These are phyloP conservation scores for Meandrusa payeni DNA, from an alignment of 2,888 invertebrate species.

Conservation along the genomic window DNA sequence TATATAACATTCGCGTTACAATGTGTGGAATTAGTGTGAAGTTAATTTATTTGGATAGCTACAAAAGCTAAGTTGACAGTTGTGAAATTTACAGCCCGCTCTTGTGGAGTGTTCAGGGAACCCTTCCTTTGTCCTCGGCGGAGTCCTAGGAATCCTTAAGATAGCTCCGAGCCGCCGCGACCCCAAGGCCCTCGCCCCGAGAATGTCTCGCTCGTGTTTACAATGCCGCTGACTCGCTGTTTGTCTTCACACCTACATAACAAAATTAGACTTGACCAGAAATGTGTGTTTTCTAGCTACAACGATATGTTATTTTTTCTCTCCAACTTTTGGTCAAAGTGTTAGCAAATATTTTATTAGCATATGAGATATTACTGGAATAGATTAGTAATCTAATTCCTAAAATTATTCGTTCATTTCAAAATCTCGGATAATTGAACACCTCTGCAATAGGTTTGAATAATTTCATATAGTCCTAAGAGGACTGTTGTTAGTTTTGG, in stretches of 20 bases:
- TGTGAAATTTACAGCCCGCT: constrained; percentile 50
- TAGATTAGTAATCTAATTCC: no score
- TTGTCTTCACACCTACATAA: constrained; percentile 8
- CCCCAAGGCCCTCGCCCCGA: constrained; percentile 38
- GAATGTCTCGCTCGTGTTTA: constrained; percentile 12
- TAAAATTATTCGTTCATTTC: no score
- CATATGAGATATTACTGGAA: no score
- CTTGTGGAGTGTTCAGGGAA: constrained; percentile 56
- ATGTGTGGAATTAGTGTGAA: constrained; percentile 29
- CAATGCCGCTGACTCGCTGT: neutral
- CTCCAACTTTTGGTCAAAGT: no score
- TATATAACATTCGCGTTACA: constrained; percentile 8
- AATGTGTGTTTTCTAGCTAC: neutral
- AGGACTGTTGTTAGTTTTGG: no score
- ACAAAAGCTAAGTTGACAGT: constrained; percentile 41
- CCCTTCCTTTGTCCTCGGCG: constrained; percentile 52
- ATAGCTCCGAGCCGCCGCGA: constrained; percentile 45
- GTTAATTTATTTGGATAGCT: constrained; percentile 37
- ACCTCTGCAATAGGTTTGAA: no score
- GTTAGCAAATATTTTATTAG: no score
- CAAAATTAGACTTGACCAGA: constrained; percentile 7
- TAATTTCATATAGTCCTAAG: no score
- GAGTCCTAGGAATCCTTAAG: constrained; percentile 48
- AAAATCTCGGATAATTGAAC: no score
- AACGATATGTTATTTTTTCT: no score